Base-by-base conservation (phyloP, 2,888 invertebrate genomes). In the Neoascia interrupta region DNA sequence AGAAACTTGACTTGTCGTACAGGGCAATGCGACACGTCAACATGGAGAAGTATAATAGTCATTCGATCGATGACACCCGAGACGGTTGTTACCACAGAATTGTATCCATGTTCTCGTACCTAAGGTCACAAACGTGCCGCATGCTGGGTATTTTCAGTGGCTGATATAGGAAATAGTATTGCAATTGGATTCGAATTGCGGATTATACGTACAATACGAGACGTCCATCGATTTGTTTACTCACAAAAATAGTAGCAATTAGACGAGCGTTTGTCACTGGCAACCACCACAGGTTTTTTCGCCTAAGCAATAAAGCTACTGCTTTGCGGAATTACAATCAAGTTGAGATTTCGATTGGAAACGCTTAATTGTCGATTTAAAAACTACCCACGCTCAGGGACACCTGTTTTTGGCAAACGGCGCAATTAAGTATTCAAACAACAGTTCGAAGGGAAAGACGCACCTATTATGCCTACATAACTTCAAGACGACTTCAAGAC, bases 331-430 rank as follows among this genome's bases (percentile, higher is more conserved):
- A 58, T 58, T 31, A 45, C 43, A 58, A 58, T 58, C 21, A 45
- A 58, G 43, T 34, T 16, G 31, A 43, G 41, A 23, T 34, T 43
- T 53, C 19, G 31, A 43, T 54, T 26, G 43, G 34, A 43, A 34
- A 34, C 10, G 11, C 21, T 8, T 13, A 15, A 8, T 15, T 10
- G 60, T n/a, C n/a, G n/a, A n/a, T n/a, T n/a, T n/a, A n/a, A n/a
- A n/a, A n/a, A n/a, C n/a, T 37, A 6, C 60, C 60, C 37, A 60
- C 60, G 60, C 60, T 60, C 60, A 60, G 60, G 60, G 60, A 60
- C 60, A 60, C 60, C 60, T 60, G 60, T 60, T 36, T 26, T 60
- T 60, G 60, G 47, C 60, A 34, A 60, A 37, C 47, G 15, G 3
- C 11, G 36, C 34, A 37, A 60, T 60, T 60, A 21, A 47, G 47